phyloP scores from a whole-genome alignment of 2,888 invertebrate species.

The Drosophila mimica region DNA sequence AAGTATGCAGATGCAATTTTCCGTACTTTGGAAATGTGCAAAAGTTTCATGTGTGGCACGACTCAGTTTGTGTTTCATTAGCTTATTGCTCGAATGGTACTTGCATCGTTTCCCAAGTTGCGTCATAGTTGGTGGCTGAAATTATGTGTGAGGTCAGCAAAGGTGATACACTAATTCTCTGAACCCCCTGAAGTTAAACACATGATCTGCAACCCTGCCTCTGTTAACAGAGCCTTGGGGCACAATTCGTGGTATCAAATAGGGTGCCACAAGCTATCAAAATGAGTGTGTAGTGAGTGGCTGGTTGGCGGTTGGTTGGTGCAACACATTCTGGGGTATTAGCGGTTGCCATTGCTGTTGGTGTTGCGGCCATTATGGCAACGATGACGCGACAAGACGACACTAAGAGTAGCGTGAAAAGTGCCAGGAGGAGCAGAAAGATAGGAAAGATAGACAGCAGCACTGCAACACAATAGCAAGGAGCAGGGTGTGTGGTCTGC shows the following conservation, averaged over 20 bases:
- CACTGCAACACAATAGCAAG: neutral
- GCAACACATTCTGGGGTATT: constrained; percentile 37
- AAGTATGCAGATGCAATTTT: constrained; percentile 56
- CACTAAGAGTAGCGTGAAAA: constrained; percentile 4
- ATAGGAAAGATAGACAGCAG: neutral
- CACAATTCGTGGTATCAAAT: constrained; percentile 47
- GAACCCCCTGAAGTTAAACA: neutral
- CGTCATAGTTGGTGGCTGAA: constrained; percentile 22
- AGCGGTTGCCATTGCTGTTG: constrained; percentile 49
- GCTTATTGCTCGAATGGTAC: constrained; percentile 60
- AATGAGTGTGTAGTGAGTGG: neutral
- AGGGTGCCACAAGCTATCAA: constrained; percentile 18
- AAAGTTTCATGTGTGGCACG: constrained; percentile 33
- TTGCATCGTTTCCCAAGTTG: constrained; percentile 39
- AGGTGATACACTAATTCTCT: constrained; percentile 14
- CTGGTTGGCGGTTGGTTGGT: constrained; percentile 1
- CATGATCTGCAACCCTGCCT: neutral
- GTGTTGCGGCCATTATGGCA: constrained; percentile 51
- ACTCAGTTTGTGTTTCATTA: constrained; percentile 60
- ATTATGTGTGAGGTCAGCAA: constrained; percentile 14
- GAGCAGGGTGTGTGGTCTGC: constrained; percentile 4
- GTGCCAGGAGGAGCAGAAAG: neutral
- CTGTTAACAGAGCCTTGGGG: neutral
- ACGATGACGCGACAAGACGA: constrained; percentile 49
- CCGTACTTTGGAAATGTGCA: constrained; percentile 22